Conservation (phyloP, 2,113 vertebrate genomes). For the Polyodon spathula region DNA sequence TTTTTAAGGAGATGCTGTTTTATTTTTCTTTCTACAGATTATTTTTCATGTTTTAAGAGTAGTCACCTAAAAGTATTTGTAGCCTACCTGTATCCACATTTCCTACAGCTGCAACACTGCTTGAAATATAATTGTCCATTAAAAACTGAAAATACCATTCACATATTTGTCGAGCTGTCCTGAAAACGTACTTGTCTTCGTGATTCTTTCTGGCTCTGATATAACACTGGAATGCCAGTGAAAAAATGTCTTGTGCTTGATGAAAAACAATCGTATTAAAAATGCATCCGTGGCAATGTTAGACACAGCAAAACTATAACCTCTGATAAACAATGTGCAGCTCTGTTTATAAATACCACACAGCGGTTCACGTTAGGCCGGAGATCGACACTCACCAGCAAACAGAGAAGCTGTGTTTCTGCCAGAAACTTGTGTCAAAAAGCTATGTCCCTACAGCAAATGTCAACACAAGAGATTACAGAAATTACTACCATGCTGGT, state of each 20-base stretch:
- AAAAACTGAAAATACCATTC: too few species aligned
- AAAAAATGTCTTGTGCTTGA: conserved; percentile 6
- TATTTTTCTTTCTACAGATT: too few species aligned
- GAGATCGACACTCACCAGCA: conserved; percentile 4
- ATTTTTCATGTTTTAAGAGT: too few species aligned
- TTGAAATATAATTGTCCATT: too few species aligned
- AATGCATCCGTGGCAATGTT: conserved; percentile 1
- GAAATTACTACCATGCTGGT: conserved; percentile 27
- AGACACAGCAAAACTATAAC: neutral
- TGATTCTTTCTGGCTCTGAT: too few species aligned
- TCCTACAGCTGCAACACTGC: too few species aligned
- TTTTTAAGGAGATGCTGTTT: too few species aligned
- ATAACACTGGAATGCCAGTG: neutral
- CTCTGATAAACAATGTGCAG: conserved; percentile 15
- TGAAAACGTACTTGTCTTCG: too few species aligned
- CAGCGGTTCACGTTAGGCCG: conserved; percentile 18
- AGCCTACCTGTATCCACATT: too few species aligned
- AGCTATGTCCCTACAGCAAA: conserved; percentile 18
- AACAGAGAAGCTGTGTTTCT: conserved; percentile 7
- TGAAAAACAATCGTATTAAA: conserved; percentile 5
- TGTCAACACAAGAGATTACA: conserved; percentile 26
- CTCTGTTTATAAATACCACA: conserved; percentile 19
- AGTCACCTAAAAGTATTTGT: too few species aligned
- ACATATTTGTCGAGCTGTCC: too few species aligned
- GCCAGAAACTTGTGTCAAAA: conserved; percentile 21